Evolutionary conservation across 2,888 invertebrate genomes (phyloP).

Genomic region (Sminthurides aquaticus): DNA sequence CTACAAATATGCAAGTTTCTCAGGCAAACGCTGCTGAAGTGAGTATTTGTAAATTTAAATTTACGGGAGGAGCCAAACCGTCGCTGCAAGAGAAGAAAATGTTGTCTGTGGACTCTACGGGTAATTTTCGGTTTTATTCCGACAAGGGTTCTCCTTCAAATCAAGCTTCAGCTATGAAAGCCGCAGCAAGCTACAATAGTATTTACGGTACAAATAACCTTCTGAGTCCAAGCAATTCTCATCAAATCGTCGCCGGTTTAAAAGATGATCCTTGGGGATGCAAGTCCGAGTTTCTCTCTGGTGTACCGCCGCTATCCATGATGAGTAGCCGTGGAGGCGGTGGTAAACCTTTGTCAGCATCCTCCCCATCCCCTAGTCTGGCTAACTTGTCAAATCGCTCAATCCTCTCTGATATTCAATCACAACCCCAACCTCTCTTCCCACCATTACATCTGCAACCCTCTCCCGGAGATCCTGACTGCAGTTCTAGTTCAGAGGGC

Average conservation of each 20-base stretch:
- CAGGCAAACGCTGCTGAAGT: conserved; percentile 56
- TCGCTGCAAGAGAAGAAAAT: conserved; percentile 84
- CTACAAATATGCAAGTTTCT: no score
- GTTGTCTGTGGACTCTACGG: conserved; percentile 80
- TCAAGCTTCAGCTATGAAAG: background rate
- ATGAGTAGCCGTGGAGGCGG: background rate
- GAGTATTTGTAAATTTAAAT: conserved; percentile 87
- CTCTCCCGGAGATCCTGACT: conserved; percentile 10
- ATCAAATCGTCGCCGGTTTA: background rate
- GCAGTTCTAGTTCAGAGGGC: conserved; percentile 19
- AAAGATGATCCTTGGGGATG: background rate
- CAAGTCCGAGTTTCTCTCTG: background rate
- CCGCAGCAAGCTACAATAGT: background rate
- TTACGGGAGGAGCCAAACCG: conserved; percentile 83
- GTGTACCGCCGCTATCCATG: background rate
- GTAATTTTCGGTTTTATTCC: conserved; percentile 72
- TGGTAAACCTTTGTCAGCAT: background rate
- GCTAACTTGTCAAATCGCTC: conserved; percentile 13
- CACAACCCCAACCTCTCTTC: conserved; percentile 9
- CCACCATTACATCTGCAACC: background rate
- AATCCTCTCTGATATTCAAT: conserved; percentile 3
- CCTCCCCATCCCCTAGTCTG: background rate
- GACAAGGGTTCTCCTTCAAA: conserved; percentile 28
- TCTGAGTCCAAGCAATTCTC: background rate
- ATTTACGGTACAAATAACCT: background rate